A percentile compares a stretch with the other conserved stretches of the same genome.
phyloP scores from a whole-genome alignment of 2,888 invertebrate genomes.

The Lasioglossum lativentre region DNA sequence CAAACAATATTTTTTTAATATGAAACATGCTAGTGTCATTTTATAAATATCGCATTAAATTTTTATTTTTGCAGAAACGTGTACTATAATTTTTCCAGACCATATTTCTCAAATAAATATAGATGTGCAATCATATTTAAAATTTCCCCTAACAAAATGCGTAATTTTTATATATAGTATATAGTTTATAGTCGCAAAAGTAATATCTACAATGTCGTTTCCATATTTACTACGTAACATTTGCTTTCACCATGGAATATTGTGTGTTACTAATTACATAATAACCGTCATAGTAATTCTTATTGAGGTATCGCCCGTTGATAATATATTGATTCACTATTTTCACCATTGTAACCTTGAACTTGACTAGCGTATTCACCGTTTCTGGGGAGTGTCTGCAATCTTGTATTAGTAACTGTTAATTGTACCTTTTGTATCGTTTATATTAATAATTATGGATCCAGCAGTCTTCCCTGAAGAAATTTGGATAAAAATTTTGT shows the following conservation, averaged over 20 bases:
- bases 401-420: constrained; percentile 72
- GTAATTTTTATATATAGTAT: constrained; percentile 22
- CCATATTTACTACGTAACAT: constrained; percentile 14
- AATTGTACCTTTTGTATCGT: constrained; percentile 72
- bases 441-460: constrained; percentile 80
- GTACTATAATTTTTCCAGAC: neutral
- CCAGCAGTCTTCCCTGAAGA: constrained; percentile 84
- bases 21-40: constrained; percentile 4
- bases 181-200: neutral
- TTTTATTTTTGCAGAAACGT: constrained; percentile 31
- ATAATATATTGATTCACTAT: constrained; percentile 65
- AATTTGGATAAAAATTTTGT: constrained; percentile 84
- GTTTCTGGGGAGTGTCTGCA: constrained; percentile 82
- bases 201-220: neutral
- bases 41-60: constrained; percentile 40
- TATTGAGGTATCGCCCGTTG: constrained; percentile 37
- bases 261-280: constrained; percentile 9
- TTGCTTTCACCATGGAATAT: constrained; percentile 19
- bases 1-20: constrained; percentile 8
- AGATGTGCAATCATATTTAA: neutral
- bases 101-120: constrained; percentile 19
- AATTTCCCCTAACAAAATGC: constrained; percentile 6
- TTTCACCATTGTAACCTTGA: constrained; percentile 80
- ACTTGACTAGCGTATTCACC: constrained; percentile 82
- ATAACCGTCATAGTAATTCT: constrained; percentile 25